These are phyloP conservation scores for Hippocampus kuda DNA, from an alignment of 2,797 vertebrate genomes.

Conservation along the genomic window DNA sequence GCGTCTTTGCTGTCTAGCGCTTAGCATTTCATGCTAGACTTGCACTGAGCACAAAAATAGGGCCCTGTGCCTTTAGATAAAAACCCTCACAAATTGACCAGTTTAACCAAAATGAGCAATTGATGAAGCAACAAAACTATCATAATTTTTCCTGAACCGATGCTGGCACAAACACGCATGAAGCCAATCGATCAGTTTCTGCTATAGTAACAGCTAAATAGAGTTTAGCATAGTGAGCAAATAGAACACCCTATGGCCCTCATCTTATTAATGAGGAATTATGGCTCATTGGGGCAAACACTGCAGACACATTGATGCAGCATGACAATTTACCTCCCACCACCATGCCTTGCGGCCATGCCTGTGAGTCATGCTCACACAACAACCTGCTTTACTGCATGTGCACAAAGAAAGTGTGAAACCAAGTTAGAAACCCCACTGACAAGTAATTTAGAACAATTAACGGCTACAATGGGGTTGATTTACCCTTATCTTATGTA, in stretches of 20 bases:
- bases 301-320: constrained; percentile 44
- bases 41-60: no score
- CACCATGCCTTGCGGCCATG: constrained; percentile 35
- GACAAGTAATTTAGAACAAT: constrained; percentile 36
- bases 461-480: constrained; percentile 19
- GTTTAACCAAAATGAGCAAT: background rate
- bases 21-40: no score
- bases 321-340: constrained; percentile 51
- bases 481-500: constrained; percentile 3
- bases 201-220: constrained; percentile 28
- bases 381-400: constrained; percentile 30
- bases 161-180: constrained; percentile 4
- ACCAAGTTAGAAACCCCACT: constrained; percentile 36
- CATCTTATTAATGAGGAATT: constrained; percentile 54
- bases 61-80: background rate
- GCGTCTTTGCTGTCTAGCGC: no score
- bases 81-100: background rate
- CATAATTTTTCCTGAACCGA: background rate
- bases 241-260: constrained; percentile 21
- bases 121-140: background rate
- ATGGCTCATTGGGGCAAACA: constrained; percentile 19
- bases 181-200: constrained; percentile 23
- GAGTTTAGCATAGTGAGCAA: constrained; percentile 16
- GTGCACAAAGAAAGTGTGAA: constrained; percentile 25
- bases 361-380: constrained; percentile 44